A percentile compares a stretch with the other conserved stretches of the same genome.
Evolutionary conservation across 2,113 vertebrate genomes (phyloP).

Genomic region (Dendropsophus ebraccatus): DNA sequence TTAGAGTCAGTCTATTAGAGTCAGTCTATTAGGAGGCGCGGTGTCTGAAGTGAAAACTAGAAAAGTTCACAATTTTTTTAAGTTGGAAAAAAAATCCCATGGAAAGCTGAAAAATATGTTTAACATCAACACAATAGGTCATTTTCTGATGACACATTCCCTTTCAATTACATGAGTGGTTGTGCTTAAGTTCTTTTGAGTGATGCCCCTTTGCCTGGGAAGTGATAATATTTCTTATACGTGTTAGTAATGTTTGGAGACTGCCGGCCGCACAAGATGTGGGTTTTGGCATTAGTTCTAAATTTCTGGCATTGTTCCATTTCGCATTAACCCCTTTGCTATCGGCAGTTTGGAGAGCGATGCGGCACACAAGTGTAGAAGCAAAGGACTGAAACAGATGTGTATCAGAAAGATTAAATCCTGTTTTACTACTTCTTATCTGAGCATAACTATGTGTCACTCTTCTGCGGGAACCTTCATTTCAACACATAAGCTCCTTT

Average conservation of each 20-base stretch:
- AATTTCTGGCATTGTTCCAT: slow-evolving; percentile 11
- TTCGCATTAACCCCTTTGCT: slow-evolving; percentile 4
- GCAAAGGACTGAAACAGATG: slow-evolving; percentile 8
- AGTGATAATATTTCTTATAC: slow-evolving; percentile 38
- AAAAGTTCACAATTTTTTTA: too few relatives aligned
- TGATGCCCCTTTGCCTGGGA: slow-evolving; percentile 20
- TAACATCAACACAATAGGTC: too few relatives aligned
- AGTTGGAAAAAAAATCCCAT: too few relatives aligned
- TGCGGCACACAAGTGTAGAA: neutral
- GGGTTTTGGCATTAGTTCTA: slow-evolving; percentile 40
- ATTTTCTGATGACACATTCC: neutral
- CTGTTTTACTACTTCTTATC: slow-evolving; percentile 54
- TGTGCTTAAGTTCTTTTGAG: neutral
- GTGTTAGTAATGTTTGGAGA: slow-evolving; percentile 40
- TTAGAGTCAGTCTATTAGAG: too few relatives aligned
- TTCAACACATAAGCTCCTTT: slow-evolving; percentile 36
- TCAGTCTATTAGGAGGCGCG: too few relatives aligned
- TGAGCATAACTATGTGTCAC: slow-evolving; percentile 45
- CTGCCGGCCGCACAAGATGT: slow-evolving; percentile 33
- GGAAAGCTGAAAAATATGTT: too few relatives aligned
- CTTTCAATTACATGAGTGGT: neutral
- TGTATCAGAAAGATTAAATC: slow-evolving; percentile 30
- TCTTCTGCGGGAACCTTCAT: slow-evolving; percentile 37
- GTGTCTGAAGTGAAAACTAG: too few relatives aligned
- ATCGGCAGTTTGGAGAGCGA: neutral